Percentiles rank a stretch among this genome's conserved stretches.
Evolutionary conservation across 2,888 invertebrate species (phyloP).

Genomic region (Julus scandinavius): DNA sequence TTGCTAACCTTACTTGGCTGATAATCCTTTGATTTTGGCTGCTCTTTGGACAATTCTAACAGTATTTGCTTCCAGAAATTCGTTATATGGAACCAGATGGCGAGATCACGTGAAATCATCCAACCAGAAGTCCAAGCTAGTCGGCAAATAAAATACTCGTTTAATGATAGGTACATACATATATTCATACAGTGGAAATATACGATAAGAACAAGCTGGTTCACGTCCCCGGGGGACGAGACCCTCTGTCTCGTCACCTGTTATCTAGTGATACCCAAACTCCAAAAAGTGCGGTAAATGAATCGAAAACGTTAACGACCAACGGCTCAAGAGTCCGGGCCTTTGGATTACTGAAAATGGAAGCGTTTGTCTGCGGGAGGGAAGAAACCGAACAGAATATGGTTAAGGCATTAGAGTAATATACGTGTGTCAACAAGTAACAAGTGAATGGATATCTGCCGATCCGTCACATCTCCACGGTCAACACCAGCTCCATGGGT

Average conservation of each 20-base stretch:
- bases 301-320: constrained; percentile 33
- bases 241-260: neutral
- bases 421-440: constrained; percentile 16
- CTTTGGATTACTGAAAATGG: neutral
- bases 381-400: neutral
- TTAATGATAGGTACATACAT: constrained; percentile 43
- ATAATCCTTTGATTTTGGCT: no score
- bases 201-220: constrained; percentile 1
- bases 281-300: constrained; percentile 35
- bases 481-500: neutral
- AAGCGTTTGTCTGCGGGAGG: neutral
- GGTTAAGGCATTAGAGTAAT: constrained; percentile 16
- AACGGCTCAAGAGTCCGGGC: neutral
- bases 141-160: constrained; percentile 41
- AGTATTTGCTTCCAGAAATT: no score
- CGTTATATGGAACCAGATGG: no score
- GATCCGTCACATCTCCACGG: neutral
- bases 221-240: neutral
- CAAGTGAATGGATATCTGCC: neutral
- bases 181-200: constrained; percentile 24
- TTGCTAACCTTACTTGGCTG: no score
- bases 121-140: neutral
- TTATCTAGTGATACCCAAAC: neutral
- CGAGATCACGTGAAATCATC: neutral
- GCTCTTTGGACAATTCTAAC: no score